Evolutionary conservation across 2,888 invertebrate genomes (phyloP), one percentile per base, ranked within the genome.

Genomic region (Spialia ferax): DNA sequence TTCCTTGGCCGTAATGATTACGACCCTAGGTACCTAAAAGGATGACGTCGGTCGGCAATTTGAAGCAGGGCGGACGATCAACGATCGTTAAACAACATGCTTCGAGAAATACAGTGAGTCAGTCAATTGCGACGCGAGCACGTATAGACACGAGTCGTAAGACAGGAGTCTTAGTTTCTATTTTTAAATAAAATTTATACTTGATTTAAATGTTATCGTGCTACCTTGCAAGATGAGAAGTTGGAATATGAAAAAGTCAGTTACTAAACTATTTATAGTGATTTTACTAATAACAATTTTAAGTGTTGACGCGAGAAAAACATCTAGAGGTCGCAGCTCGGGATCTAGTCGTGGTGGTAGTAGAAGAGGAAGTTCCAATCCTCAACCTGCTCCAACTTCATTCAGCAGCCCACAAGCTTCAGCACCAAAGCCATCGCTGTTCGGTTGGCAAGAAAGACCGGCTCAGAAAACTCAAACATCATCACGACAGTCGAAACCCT

Each of bases 381-480:
- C 89, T 57, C 86, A 87, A 67, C 91, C 92, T 20, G 85, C 77
- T 50, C 92, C 93, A 11, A 92, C 93, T 54, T 91, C 93, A 0
- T 80, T 90, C 13, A 89, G 89, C 72, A 81, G 86, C 73, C 85
- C 91, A 38, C 91, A 91, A 78, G 79, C 85, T 22, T 72, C 81
- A 23, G 80, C 78, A 6, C 75, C 76, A 4, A 81, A 81, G 50
- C 90, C 91, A 10, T 84, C 90, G 38, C 74, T 90, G 15, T 89
- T 77, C 74, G 92, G 88, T 71, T 93, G 93, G 93, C 92, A 93
- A 78, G 88, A 90, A 79, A 84, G 83, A 77, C 74, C 89, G 32
- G 82, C 81, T 15, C 85, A 82, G 70, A 84, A 84, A 70, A 79
- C 83, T 2, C 84, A 85, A 70, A 77, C 78, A 11, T 75, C 78